A percentile compares a stretch with the other conserved stretches of the same genome.
These are phyloP conservation scores for Macquaria australasica DNA, from an alignment of 2,113 vertebrate genomes.

Conservation along the genomic window DNA sequence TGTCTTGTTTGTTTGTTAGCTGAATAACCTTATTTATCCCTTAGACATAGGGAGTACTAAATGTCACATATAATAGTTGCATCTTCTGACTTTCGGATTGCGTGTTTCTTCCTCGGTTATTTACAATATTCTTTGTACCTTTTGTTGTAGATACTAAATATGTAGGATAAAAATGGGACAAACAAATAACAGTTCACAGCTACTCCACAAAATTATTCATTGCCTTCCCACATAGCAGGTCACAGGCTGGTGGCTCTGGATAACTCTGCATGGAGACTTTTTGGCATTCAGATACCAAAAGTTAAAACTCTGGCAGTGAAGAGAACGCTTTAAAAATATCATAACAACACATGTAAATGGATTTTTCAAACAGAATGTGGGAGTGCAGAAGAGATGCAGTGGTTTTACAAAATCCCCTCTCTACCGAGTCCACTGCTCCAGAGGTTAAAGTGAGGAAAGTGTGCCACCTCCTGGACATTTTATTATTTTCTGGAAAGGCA, in stretches of 20 bases:
- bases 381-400: constrained; percentile 21
- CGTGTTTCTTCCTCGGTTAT: neutral
- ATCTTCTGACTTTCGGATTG: neutral
- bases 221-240: constrained; percentile 6
- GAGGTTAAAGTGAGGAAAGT: constrained; percentile 46
- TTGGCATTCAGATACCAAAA: neutral
- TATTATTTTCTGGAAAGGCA: neutral
- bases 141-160: neutral
- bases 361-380: constrained; percentile 38
- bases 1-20: neutral
- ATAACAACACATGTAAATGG: neutral
- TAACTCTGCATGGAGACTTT: neutral
- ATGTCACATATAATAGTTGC: neutral
- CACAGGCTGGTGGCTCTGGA: neutral
- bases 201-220: neutral
- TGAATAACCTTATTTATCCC: neutral
- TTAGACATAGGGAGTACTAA: neutral
- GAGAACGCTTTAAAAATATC: neutral
- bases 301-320: neutral
- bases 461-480: constrained; percentile 66
- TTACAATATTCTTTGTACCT: neutral
- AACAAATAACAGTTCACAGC: neutral
- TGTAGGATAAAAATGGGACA: neutral
- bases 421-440: neutral
- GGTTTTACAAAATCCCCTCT: neutral